Evolutionary conservation across 2,113 vertebrate genomes (phyloP).

Genomic region (Dicerorhinus sumatrensis): DNA sequence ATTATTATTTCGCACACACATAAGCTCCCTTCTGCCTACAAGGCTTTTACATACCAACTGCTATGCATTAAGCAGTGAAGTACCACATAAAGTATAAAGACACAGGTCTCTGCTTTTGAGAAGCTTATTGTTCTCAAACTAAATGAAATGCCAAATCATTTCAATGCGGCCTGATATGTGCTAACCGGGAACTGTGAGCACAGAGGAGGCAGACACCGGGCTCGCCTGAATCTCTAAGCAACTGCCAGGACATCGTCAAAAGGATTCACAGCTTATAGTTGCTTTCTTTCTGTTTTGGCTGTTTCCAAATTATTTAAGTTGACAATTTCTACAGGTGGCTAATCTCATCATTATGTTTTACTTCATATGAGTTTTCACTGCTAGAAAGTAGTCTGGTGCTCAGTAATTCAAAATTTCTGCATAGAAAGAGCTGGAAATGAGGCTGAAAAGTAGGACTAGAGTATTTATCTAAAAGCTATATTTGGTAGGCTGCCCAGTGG

Average conservation of each 20-base stretch:
- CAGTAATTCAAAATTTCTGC: background rate
- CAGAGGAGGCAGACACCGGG: background rate
- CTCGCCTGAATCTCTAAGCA: background rate
- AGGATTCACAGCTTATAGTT: background rate
- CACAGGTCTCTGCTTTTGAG: background rate
- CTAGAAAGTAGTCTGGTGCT: background rate
- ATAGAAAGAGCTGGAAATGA: background rate
- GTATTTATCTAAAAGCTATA: background rate
- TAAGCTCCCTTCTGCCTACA: background rate
- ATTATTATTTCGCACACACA: background rate
- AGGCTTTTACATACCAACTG: background rate
- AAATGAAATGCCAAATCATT: conserved; percentile 33
- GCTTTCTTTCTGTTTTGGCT: background rate
- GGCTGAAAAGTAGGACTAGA: background rate
- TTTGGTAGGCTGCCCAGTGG: background rate
- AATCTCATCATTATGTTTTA: conserved; percentile 8
- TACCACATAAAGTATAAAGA: background rate
- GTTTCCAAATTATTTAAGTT: conserved; percentile 4
- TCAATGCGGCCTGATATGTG: background rate
- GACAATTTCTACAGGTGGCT: background rate
- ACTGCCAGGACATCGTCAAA: background rate
- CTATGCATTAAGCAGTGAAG: background rate
- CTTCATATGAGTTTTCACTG: background rate
- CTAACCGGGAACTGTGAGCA: background rate
- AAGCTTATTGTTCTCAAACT: background rate